Conservation (phyloP, 2,113 vertebrate genomes). For the Microcebus lehilahytsara region DNA sequence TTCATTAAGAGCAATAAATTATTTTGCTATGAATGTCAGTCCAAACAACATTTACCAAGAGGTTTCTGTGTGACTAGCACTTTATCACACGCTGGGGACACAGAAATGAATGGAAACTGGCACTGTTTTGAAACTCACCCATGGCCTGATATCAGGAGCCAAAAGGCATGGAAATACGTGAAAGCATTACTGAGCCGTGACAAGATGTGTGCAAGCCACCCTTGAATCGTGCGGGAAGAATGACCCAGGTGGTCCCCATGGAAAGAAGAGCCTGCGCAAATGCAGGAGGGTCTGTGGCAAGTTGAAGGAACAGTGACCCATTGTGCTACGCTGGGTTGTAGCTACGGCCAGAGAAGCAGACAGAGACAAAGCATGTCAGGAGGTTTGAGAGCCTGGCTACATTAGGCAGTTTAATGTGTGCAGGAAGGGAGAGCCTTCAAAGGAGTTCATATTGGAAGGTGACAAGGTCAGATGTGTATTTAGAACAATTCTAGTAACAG, state of each 20-base stretch:
- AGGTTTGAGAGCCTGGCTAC: neutral
- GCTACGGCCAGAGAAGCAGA: neutral
- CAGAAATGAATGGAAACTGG: neutral
- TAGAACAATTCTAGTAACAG: neutral
- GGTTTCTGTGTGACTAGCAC: neutral
- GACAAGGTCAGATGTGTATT: neutral
- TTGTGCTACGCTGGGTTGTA: neutral
- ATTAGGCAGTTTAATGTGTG: accelerated
- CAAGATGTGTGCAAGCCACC: neutral
- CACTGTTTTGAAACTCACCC: neutral
- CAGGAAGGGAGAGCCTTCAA: neutral
- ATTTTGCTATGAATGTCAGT: neutral
- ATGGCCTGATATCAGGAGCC: neutral
- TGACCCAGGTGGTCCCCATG: accelerated
- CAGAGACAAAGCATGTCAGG: neutral
- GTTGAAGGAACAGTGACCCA: neutral
- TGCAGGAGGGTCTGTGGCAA: neutral
- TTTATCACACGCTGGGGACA: neutral
- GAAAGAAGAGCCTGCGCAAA: neutral
- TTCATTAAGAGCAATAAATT: neutral
- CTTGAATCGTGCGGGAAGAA: neutral
- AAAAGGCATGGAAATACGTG: accelerated
- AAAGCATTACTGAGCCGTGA: neutral
- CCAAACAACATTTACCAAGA: neutral
- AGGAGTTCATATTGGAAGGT: no score